Evolutionary conservation across 2,797 vertebrate genomes (phyloP).

Genomic region (Taenioides sp.): DNA sequence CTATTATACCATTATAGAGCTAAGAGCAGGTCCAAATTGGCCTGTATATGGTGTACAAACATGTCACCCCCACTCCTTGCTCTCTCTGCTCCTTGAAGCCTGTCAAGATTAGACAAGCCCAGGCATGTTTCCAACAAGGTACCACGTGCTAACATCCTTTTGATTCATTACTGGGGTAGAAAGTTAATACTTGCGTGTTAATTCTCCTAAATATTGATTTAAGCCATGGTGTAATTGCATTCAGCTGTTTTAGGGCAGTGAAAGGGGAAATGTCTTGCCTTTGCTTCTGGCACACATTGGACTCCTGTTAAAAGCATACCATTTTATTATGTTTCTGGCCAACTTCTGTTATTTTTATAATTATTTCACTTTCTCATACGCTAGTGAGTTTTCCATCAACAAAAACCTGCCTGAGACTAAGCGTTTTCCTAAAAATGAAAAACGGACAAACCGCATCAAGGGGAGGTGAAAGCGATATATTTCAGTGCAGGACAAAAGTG

Average conservation of each 20-base stretch:
- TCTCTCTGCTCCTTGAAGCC: constrained; percentile 37
- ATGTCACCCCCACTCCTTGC: constrained; percentile 21
- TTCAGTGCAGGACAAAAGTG: constrained; percentile 76
- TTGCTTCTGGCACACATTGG: constrained; percentile 15
- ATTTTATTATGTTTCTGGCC: constrained; percentile 38
- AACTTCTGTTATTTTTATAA: constrained; percentile 29
- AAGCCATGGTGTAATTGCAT: background rate
- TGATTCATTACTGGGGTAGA: constrained; percentile 19
- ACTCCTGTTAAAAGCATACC: constrained; percentile 26
- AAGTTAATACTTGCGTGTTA: background rate
- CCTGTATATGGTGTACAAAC: background rate
- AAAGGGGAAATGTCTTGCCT: constrained; percentile 20
- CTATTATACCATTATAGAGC: background rate
- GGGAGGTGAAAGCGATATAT: constrained; percentile 74
- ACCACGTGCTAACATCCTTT: constrained; percentile 32
- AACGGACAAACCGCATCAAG: constrained; percentile 75
- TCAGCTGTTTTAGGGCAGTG: constrained; percentile 14
- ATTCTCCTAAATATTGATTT: constrained; percentile 8
- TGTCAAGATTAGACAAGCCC: constrained; percentile 64
- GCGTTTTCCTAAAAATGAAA: constrained; percentile 64
- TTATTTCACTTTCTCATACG: constrained; percentile 37
- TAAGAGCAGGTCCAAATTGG: background rate
- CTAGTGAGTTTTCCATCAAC: constrained; percentile 55
- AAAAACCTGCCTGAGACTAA: constrained; percentile 39
- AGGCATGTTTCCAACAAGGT: constrained; percentile 66